Evolutionary conservation across 2,888 invertebrate species (phyloP), one percentile per base, ranked within the genome.

Genomic region (Drosophila recens): DNA sequence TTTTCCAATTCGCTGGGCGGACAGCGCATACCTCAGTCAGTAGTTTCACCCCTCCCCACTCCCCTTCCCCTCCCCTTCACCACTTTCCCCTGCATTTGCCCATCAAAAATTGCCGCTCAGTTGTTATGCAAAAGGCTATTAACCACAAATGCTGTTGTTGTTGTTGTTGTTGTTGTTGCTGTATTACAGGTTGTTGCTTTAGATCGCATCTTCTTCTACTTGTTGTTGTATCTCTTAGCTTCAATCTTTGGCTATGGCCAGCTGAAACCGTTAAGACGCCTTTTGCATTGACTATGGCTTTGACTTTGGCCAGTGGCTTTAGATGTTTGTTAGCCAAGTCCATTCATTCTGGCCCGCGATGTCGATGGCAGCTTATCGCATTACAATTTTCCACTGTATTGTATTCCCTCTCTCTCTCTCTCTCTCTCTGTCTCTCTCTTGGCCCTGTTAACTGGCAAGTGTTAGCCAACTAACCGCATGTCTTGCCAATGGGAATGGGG

Each of bases 71-170:
- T n/a, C 45, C 11, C 15, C n/a, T n/a, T 36, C 20, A 0, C 13
- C 43, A 13, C 43, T 43, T 9, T 20, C 36, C 13, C 17, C 34
- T 3, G 34, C 27, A 17, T 15, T 11, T 9, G 10, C 10, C 10
- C 33, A 11, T 0, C 34, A 13, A 13, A 51, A 6, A 27, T 65
- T 42, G 40, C 65, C 36, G 54, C 79, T 67, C 64, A 64, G 82
- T 72, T 85, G 89, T 85, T 85, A 85, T 89, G 87, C 73, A 88
- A 88, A 81, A 81, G 78, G 72, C 75, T 77, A 87, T 87, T 83
- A 81, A 75, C 77, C 76, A 73, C 69, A 67, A 58, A 57, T 67
- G 56, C 58, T 45, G 62, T 61, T 65, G 65, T 40, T 67, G 62
- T 27, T 45, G 62, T 61, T 65, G 64, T 40, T 67, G 62, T 17